Percentiles rank a stretch among this genome's conserved stretches.
Conservation (phyloP, 2,797 vertebrate genomes). For the Chaunax sp. region DNA sequence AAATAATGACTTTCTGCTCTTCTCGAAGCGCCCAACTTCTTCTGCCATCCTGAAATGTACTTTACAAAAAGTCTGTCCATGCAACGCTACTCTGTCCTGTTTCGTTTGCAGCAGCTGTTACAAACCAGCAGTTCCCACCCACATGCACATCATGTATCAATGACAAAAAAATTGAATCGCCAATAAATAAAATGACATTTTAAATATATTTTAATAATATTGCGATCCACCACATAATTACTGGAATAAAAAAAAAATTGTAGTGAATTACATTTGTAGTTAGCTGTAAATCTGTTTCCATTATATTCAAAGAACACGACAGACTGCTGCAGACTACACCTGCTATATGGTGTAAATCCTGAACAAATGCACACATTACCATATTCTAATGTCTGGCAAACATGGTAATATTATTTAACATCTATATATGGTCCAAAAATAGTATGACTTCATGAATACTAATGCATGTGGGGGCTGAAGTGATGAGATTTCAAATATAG, state of each 20-base stretch:
- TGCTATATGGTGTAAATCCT: neutral
- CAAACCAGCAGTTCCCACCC: neutral
- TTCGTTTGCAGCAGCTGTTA: constrained; percentile 1
- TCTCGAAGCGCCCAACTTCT: neutral
- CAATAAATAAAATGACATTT: neutral
- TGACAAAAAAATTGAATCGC: neutral
- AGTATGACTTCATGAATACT: constrained; percentile 57
- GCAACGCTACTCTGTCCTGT: neutral
- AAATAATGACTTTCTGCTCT: constrained; percentile 4
- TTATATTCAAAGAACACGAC: constrained; percentile 11
- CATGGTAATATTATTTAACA: constrained; percentile 32
- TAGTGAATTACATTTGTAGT: neutral
- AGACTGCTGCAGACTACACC: constrained; percentile 13
- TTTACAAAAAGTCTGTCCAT: neutral
- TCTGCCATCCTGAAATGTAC: neutral
- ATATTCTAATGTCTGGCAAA: constrained; percentile 33
- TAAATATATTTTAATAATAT: neutral
- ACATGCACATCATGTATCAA: neutral
- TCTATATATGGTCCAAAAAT: constrained; percentile 27
- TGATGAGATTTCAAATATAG: constrained; percentile 7
- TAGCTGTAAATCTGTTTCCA: neutral
- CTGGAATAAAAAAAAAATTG: neutral
- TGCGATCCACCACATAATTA: neutral
- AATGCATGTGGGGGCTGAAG: constrained; percentile 26
- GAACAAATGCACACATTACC: constrained; percentile 23